Conservation (phyloP, 1,140 invertebrate genomes). For the Euura saliciscinereae region DNA sequence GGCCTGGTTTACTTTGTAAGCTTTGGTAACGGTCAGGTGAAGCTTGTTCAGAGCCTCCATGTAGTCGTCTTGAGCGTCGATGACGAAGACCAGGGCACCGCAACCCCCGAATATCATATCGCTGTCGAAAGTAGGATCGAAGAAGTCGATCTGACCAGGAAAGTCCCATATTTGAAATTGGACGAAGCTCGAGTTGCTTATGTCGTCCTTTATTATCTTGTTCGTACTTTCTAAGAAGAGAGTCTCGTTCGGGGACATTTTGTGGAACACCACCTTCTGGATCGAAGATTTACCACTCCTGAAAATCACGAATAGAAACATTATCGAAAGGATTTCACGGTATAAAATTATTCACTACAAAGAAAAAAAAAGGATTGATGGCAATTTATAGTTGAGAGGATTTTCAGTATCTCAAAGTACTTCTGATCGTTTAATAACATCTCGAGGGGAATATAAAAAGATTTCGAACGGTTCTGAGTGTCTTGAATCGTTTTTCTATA, state of each 20-base stretch:
- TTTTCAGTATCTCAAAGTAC: too few relatives aligned
- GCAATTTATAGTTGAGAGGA: too few relatives aligned
- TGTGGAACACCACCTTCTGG: conserved; percentile 99
- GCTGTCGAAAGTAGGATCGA: conserved; percentile 94
- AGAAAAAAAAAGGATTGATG: too few relatives aligned
- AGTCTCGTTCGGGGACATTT: conserved; percentile 99
- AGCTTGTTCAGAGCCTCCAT: conserved; percentile 94
- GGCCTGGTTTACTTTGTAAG: conserved; percentile 93
- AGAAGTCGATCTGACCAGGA: conserved; percentile 98
- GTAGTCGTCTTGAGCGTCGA: conserved; percentile 98
- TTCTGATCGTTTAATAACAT: too few relatives aligned
- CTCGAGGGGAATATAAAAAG: too few relatives aligned
- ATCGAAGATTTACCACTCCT: conserved; percentile 99
- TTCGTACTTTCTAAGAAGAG: conserved; percentile 98
- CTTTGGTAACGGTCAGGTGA: conserved; percentile 90
- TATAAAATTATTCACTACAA: too few relatives aligned
- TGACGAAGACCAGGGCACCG: conserved; percentile 97
- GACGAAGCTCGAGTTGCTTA: conserved; percentile 97
- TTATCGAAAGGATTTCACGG: too few relatives aligned
- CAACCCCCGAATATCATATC: conserved; percentile 94
- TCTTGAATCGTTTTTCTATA: too few relatives aligned
- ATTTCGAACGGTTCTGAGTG: too few relatives aligned
- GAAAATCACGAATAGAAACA: conserved; percentile 34
- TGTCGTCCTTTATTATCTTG: conserved; percentile 98
- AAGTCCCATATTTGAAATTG: conserved; percentile 99